Evolutionary conservation across 2,888 invertebrate genomes (phyloP).

Genomic region (Reticulitermes lucifugus): DNA sequence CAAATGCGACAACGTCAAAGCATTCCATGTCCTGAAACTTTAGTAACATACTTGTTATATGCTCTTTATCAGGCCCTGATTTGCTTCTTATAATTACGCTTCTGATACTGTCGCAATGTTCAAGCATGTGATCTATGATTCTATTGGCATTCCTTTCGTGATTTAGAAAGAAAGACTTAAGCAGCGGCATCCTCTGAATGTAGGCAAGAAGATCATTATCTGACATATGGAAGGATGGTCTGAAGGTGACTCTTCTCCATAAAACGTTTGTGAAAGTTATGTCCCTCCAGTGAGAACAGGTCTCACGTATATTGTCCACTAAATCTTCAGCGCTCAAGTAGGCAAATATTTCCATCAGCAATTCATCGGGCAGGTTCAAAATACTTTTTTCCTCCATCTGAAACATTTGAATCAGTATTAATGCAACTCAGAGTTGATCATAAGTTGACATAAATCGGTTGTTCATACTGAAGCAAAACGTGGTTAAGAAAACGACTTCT

Average conservation of each 20-base stretch:
- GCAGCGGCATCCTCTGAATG: background rate
- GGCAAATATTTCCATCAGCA: background rate
- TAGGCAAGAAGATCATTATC: background rate
- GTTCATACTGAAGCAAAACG: background rate
- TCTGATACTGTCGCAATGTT: background rate
- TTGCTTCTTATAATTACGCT: background rate
- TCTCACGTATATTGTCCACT: background rate
- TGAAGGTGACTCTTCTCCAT: background rate
- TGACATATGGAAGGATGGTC: background rate
- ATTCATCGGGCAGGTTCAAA: background rate
- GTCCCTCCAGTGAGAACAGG: background rate
- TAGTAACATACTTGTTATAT: background rate
- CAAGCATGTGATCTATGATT: background rate
- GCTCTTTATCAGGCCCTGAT: background rate
- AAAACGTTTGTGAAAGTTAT: background rate
- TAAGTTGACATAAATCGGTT: background rate
- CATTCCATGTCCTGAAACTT: background rate
- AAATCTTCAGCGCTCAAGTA: background rate
- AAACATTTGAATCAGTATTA: background rate
- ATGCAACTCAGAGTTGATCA: no score
- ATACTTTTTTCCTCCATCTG: background rate
- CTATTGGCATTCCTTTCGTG: background rate
- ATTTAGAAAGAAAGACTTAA: background rate
- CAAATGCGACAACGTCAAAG: background rate
- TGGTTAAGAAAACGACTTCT: background rate